Percentiles rank a stretch among this genome's conserved stretches.
Evolutionary conservation across 1,140 invertebrate genomes (phyloP).

Genomic region (Epicauta chinensis): DNA sequence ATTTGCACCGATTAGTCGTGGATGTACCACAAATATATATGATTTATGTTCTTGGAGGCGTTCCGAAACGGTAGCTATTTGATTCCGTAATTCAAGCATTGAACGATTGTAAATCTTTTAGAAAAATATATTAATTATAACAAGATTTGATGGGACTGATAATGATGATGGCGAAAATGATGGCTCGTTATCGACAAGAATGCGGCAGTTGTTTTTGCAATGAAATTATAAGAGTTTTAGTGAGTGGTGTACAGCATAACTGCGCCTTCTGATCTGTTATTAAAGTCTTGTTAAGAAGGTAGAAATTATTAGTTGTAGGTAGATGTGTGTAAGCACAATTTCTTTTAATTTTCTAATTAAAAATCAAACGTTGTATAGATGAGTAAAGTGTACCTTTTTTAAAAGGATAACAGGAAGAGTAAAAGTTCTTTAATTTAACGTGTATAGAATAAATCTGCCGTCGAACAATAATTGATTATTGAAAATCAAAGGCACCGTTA

Average conservation of each 20-base stretch:
- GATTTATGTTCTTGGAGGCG: conserved; percentile 5
- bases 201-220: conserved; percentile 11
- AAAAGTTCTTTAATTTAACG: no score
- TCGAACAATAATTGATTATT: no score
- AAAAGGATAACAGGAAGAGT: no score
- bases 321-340: no score
- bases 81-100: not conserved
- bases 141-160: no score
- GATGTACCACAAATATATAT: conserved; percentile 1
- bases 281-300: conserved; percentile 7
- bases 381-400: no score
- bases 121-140: no score
- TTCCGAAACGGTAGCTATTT: conserved; percentile 4
- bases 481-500: no score
- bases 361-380: no score
- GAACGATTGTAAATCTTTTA: not conserved
- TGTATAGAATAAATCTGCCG: no score
- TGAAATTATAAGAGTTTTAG: not conserved
- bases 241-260: not conserved
- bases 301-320: conserved; percentile 4
- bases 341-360: no score
- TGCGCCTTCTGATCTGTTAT: conserved; percentile 3
- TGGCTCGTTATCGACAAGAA: conserved; percentile 1
- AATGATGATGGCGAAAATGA: not conserved
- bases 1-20: conserved; percentile 8